phyloP scores from a whole-genome alignment of 2,888 invertebrate species.

The Ischnura elegans region DNA sequence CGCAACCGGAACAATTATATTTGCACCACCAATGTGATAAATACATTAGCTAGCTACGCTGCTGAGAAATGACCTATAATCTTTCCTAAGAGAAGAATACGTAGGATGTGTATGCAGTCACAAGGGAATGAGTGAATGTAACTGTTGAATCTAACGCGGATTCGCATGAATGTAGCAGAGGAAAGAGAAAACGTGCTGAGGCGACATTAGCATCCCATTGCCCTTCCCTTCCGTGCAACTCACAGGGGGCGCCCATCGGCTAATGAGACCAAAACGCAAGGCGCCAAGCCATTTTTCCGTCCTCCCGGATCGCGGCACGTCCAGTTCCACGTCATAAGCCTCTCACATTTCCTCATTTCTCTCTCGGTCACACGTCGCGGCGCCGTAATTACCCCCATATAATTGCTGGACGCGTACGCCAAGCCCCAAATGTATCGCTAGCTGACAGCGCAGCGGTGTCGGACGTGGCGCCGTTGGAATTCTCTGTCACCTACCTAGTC shows the following conservation, averaged over 20 bases:
- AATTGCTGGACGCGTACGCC: neutral
- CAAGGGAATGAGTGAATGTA: no score
- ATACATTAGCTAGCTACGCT: no score
- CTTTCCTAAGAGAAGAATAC: no score
- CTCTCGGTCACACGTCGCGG: neutral
- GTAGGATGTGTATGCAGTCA: no score
- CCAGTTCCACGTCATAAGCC: neutral
- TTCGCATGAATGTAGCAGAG: neutral
- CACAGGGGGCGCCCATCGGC: neutral
- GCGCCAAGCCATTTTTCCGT: neutral
- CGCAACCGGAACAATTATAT: no score
- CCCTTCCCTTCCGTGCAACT: neutral
- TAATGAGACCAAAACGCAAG: neutral
- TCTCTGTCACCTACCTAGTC: neutral
- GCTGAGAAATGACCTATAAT: no score
- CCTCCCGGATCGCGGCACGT: neutral
- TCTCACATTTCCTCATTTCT: neutral
- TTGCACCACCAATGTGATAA: no score
- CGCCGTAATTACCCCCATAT: neutral
- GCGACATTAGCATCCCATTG: neutral
- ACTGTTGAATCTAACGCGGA: no score
- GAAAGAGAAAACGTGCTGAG: neutral
- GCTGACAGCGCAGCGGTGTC: neutral
- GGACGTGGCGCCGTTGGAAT: neutral
- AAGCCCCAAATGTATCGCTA: neutral